phyloP scores from a whole-genome alignment of 2,797 vertebrate species.

The Choloepus didactylus region DNA sequence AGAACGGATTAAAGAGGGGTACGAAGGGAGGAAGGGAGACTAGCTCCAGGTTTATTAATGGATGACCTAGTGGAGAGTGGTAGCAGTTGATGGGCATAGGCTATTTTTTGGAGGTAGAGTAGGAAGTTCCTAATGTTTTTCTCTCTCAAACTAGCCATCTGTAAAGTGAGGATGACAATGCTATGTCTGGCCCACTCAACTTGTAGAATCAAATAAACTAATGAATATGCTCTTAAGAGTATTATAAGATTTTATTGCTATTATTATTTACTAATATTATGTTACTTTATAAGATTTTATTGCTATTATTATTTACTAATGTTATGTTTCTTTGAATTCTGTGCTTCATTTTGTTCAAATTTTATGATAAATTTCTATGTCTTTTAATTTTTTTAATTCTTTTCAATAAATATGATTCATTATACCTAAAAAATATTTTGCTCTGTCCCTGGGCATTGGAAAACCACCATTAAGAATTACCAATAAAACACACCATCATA shows the following conservation, averaged over 20 bases:
- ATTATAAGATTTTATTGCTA: neutral
- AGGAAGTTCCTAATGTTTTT: neutral
- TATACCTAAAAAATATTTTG: neutral
- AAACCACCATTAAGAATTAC: neutral
- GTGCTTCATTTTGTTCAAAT: neutral
- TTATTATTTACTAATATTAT: neutral
- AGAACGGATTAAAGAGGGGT: neutral
- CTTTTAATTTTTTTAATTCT: neutral
- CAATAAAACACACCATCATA: neutral
- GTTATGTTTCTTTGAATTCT: neutral
- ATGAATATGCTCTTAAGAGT: neutral
- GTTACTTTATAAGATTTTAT: neutral
- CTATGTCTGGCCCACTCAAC: neutral
- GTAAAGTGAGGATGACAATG: neutral
- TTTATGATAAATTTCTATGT: neutral
- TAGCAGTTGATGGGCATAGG: neutral
- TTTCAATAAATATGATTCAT: neutral
- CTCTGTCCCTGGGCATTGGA: neutral
- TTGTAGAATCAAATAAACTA: neutral
- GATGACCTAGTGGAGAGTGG: neutral
- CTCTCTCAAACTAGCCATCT: neutral
- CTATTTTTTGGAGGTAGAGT: neutral
- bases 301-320: constrained; percentile 3
- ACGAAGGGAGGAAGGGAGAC: no score
- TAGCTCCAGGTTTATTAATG: neutral